Percentiles rank a stretch among this genome's conserved stretches.
Conservation (phyloP, 2,797 vertebrate species). For the Intellagama lesueurii region DNA sequence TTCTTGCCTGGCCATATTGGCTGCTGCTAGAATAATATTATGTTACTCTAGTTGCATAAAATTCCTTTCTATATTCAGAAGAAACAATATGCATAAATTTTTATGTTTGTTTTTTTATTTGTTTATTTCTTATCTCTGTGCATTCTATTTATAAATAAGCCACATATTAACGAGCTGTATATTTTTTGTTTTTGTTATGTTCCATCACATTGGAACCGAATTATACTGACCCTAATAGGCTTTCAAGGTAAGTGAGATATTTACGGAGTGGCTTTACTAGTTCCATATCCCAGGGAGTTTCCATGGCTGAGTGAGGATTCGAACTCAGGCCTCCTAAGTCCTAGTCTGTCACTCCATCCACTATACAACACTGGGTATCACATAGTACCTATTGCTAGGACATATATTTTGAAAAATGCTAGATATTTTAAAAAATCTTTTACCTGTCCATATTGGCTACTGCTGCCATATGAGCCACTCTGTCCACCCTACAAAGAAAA, state of each 20-base stretch:
- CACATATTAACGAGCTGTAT: too few relatives aligned
- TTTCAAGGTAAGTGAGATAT: too few relatives aligned
- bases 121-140: neutral
- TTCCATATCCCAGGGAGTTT: too few relatives aligned
- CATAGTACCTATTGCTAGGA: neutral
- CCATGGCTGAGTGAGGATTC: too few relatives aligned
- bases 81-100: neutral
- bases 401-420: neutral
- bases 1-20: constrained; percentile 2
- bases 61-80: neutral
- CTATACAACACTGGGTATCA: too few relatives aligned
- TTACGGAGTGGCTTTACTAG: too few relatives aligned
- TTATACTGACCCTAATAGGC: too few relatives aligned
- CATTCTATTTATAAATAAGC: neutral
- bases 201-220: too few relatives aligned
- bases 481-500: constrained; percentile 4
- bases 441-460: constrained; percentile 21
- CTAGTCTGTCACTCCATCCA: too few relatives aligned
- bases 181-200: too few relatives aligned
- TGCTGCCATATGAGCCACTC: neutral
- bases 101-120: neutral
- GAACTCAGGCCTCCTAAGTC: too few relatives aligned
- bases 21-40: neutral
- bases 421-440: neutral
- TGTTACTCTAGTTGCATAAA: too few relatives aligned